Percentiles rank a stretch among this genome's conserved stretches.
Conservation (phyloP, 1,140 invertebrate species). For the Drosophila watanabei region DNA sequence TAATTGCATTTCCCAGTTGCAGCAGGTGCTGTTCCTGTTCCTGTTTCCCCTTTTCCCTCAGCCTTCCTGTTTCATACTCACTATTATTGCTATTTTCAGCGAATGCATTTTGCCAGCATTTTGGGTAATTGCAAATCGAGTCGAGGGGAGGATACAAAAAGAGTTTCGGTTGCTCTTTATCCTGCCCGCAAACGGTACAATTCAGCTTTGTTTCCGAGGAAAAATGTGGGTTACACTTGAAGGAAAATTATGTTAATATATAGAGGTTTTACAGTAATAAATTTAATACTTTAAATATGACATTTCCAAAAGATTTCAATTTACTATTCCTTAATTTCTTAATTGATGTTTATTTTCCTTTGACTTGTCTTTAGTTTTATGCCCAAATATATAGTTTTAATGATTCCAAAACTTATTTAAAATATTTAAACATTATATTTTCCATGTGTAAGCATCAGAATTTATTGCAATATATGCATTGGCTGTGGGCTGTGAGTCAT, state of each 20-base stretch:
- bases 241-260: not conserved
- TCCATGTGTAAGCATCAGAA: not conserved
- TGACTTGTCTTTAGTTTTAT: not conserved
- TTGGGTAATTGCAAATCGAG: conserved; percentile 38
- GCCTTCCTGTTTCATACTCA: not conserved
- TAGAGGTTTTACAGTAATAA: too few species aligned
- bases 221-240: not conserved
- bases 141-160: not conserved
- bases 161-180: not conserved
- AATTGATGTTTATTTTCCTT: too few species aligned
- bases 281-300: not conserved
- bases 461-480: conserved; percentile 13
- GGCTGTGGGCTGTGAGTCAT: conserved; percentile 32
- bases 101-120: conserved; percentile 32
- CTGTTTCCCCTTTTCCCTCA: not conserved
- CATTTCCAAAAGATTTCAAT: not conserved
- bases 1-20: conserved; percentile 62
- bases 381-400: not conserved
- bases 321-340: not conserved
- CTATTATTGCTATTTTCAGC: conserved; percentile 36
- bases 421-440: not conserved
- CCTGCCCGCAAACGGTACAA: not conserved
- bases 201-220: not conserved
- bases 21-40: conserved; percentile 27
- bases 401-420: not conserved